Percentiles rank a stretch among this genome's conserved stretches.
These are phyloP conservation scores for Dasyurus viverrinus DNA, from an alignment of 2,113 vertebrate genomes.

Conservation along the genomic window DNA sequence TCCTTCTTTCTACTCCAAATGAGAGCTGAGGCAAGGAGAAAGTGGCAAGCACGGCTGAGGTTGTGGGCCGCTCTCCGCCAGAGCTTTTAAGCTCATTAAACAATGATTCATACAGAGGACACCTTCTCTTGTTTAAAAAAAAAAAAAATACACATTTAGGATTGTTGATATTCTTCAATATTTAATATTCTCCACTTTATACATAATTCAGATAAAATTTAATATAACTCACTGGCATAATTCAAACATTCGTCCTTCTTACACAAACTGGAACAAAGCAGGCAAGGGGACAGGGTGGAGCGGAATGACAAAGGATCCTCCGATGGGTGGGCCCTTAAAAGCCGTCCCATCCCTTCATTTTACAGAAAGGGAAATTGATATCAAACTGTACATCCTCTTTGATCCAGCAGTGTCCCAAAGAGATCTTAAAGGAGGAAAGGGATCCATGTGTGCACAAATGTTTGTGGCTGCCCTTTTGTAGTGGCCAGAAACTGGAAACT, in stretches of 20 bases:
- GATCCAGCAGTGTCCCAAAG: no score
- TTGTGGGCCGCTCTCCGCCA: slow-evolving; percentile 32
- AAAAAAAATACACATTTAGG: slow-evolving; percentile 53
- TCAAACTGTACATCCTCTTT: no score
- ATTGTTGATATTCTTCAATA: slow-evolving; percentile 59
- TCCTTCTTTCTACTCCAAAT: slow-evolving; percentile 13
- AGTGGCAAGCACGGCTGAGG: slow-evolving; percentile 26
- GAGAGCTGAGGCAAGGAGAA: slow-evolving; percentile 32
- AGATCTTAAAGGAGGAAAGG: no score
- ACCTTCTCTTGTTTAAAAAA: slow-evolving; percentile 32
- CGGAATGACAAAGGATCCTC: neutral
- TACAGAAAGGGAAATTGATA: neutral
- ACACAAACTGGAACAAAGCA: slow-evolving; percentile 8
- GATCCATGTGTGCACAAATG: no score
- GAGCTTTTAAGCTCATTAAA: slow-evolving; percentile 51
- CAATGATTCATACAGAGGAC: slow-evolving; percentile 33
- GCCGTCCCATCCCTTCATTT: neutral
- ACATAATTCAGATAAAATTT: slow-evolving; percentile 53
- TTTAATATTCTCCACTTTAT: slow-evolving; percentile 53
- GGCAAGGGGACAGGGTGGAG: neutral
- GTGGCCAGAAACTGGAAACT: no score
- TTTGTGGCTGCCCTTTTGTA: no score
- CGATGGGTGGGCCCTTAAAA: neutral
- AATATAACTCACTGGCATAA: slow-evolving; percentile 42
- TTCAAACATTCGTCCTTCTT: slow-evolving; percentile 42